Base-by-base conservation (phyloP, 2,888 invertebrate genomes). In the Clusia tigrina region DNA sequence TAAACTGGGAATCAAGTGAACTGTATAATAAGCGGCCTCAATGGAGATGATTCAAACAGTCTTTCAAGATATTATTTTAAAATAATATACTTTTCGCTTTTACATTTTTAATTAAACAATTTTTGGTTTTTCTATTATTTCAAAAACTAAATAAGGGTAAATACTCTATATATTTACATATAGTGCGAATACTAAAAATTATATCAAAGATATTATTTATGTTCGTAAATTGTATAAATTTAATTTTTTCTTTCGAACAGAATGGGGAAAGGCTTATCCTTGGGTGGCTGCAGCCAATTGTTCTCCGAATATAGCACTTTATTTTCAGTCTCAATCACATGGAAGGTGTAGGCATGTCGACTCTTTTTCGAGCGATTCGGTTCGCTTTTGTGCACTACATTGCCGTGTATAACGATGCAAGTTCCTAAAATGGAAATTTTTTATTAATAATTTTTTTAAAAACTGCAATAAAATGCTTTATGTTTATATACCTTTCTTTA, bases 341-440 rank as follows among this genome's bases (percentile, higher is more conserved):
- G 98, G 84, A 98, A 97, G 5, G 97, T 96, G 84, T 98, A 99
- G 1, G 94, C 95, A 75, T 95, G 94, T 32, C 98, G 89, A n/a
- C 95, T 91, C 67, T 88, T 87, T 1, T 87, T 80, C 0, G 96
- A 96, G 64, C 86, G 90, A 83, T 99, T 99, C 9, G 87, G 86
- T 58, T 92, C 92, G 77, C 97, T 98, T 79, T 91, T 93, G 83
- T 99, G 98, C 0, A 98, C 92, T 0, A 97, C 95, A 78, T 93
- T 89, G 0, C 97, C 97, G 78, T 98, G 93, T 65, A 99, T 91
- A 42, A 98, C 81, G 58, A 98, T 89, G 71, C 93, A 91, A 1
- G 93, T 89, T 48, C 97, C 96, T 93, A 82, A 0, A 32, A 58
- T 48, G 46, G n/a, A n/a, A 23, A 46, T 24, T n/a, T 0, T 18